Conservation (phyloP, 2,797 vertebrate genomes). For the Adrianichthys oophorus region DNA sequence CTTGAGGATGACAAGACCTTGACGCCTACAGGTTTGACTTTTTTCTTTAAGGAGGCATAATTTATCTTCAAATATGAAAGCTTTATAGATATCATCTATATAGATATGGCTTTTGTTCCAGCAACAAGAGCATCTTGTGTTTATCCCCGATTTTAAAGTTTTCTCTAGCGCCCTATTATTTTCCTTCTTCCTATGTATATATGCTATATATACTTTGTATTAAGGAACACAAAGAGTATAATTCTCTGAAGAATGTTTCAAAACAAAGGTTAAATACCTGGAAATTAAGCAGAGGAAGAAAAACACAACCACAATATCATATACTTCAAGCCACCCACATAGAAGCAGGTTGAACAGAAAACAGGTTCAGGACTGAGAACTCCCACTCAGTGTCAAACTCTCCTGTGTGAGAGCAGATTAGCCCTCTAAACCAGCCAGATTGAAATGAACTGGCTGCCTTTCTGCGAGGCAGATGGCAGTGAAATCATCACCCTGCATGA, state of each 20-base stretch:
- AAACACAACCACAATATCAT: slow-evolving; percentile 38
- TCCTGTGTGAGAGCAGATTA: slow-evolving; percentile 32
- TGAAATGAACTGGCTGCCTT: slow-evolving; percentile 38
- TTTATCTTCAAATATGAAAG: too few relatives aligned
- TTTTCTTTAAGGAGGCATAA: too few relatives aligned
- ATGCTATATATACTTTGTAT: not conserved
- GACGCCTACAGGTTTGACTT: too few relatives aligned
- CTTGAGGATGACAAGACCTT: too few relatives aligned
- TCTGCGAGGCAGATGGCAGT: slow-evolving; percentile 58
- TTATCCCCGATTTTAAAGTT: too few relatives aligned
- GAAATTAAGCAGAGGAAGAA: slow-evolving; percentile 26
- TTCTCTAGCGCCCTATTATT: too few relatives aligned
- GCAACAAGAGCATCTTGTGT: too few relatives aligned
- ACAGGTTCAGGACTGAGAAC: slow-evolving; percentile 17
- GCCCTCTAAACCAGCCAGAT: slow-evolving; percentile 37
- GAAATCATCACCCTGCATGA: slow-evolving; percentile 33
- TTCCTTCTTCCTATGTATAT: too few relatives aligned
- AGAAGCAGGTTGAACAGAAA: slow-evolving; percentile 8
- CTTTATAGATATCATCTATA: too few relatives aligned
- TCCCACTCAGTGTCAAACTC: slow-evolving; percentile 30
- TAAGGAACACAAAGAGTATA: slow-evolving; percentile 12
- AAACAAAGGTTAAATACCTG: slow-evolving; percentile 45
- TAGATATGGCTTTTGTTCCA: too few relatives aligned
- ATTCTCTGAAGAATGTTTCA: slow-evolving; percentile 17
- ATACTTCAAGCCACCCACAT: slow-evolving; percentile 28